Evolutionary conservation across 2,888 invertebrate species (phyloP), one percentile per base, ranked within the genome.

Genomic region (Carterocephalus palaemon): DNA sequence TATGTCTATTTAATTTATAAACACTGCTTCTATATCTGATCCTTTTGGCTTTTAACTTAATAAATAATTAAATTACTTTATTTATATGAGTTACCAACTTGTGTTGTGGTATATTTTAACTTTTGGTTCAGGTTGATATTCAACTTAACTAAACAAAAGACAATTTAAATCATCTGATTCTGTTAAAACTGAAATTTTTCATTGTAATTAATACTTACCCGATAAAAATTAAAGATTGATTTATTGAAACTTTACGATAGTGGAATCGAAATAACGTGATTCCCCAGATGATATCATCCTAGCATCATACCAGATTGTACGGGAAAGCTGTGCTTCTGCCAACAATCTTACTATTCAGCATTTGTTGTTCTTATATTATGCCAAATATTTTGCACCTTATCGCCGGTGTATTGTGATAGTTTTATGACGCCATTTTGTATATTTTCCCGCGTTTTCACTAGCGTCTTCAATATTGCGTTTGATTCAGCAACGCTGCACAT

Each of bases 371-470:
- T 70, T 72, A 72, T 77, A 74, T 80, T 29, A 75, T 70, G 80
- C 77, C 77, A 81, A 78, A 77, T 75, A 75, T 76, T n/a, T 75
- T 72, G 66, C 76, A 75, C 77, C 73, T 79, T 75, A 73, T 75
- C 72, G 67, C 62, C 46, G 47, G 53, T 54, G 52, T 63, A 64
- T 67, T 72, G 67, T 72, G 72, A 80, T 75, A 72, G 70, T 71
- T 75, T 74, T 75, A 74, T 62, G 71, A 67, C 59, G 54, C 62
- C 66, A 70, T 70, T 68, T 71, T 71, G n/a, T 68, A 68, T 70
- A 49, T 49, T 66, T 68, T 70, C 66, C 62, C 70, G 69, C 72
- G 69, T 62, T 62, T 60, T 59, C 62, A 8, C 20, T 64, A 54
- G 58, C 60, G 55, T 54, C 46, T 67, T 54, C 66, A 66, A 71